phyloP scores from a whole-genome alignment of 2,888 invertebrate genomes.

The Anagyrus pseudococci region DNA sequence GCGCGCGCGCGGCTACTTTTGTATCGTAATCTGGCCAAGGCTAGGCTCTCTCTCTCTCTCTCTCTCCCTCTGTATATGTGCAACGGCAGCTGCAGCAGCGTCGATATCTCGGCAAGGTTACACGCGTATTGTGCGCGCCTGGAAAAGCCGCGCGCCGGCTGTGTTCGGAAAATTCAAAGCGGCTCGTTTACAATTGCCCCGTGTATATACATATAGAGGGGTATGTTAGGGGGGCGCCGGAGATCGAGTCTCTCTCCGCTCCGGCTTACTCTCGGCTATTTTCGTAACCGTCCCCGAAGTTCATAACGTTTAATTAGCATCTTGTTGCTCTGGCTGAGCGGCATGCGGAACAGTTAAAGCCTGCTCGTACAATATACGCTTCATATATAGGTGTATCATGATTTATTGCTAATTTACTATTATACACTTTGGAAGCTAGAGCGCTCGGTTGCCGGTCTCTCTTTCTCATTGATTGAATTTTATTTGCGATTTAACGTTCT shows the following conservation, averaged over 20 bases:
- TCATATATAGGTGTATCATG: not conserved
- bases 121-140: not conserved
- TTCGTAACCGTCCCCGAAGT: not conserved
- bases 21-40: conserved; percentile 38
- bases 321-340: not conserved
- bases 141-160: not conserved
- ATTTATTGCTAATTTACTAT: not conserved
- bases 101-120: conserved; percentile 41
- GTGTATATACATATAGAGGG: too few species aligned
- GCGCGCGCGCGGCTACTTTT: not conserved
- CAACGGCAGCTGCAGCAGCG: too few species aligned
- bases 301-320: not conserved
- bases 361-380: not conserved
- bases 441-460: conserved; percentile 10
- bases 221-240: too few species aligned
- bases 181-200: not conserved
- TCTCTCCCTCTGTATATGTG: conserved; percentile 6
- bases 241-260: too few species aligned
- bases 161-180: not conserved
- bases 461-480: conserved; percentile 3
- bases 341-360: too few species aligned
- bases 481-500: too few species aligned
- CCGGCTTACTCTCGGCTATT: not conserved
- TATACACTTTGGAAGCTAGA: not conserved
- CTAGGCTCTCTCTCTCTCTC: conserved; percentile 13